Evolutionary conservation across 2,113 vertebrate genomes (phyloP).

Genomic region (Leucoraja erinaceus): DNA sequence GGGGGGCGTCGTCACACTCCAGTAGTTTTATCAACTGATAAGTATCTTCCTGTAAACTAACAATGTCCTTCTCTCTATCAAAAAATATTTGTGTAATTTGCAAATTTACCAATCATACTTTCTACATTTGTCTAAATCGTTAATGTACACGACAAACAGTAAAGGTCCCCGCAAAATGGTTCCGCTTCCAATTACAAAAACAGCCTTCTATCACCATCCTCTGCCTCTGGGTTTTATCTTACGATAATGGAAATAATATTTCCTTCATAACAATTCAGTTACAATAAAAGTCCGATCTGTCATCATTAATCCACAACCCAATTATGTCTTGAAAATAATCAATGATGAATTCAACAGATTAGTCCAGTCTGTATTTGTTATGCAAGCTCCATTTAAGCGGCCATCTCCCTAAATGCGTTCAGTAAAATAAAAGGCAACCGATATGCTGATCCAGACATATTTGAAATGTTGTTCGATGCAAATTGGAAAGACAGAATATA

Average conservation of each 20-base stretch:
- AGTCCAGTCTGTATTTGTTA: neutral
- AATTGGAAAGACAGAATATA: conserved; percentile 6
- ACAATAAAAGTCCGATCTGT: neutral
- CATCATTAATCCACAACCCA: neutral
- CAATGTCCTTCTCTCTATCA: no score
- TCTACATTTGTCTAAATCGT: no score
- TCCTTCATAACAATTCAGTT: neutral
- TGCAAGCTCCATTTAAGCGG: neutral
- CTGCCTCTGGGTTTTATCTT: neutral
- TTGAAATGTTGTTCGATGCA: neutral
- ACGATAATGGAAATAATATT: neutral
- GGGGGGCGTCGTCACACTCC: no score
- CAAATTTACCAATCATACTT: no score
- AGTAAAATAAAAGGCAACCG: neutral
- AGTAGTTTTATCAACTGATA: no score
- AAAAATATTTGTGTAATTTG: no score
- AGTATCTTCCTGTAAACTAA: no score
- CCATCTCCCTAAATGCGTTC: neutral
- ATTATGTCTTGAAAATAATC: neutral
- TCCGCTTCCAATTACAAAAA: no score
- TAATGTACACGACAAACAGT: no score
- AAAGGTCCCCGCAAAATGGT: no score
- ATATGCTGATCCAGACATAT: neutral
- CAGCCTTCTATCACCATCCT: no score
- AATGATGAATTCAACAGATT: neutral